Evolutionary conservation across 2,888 invertebrate species (phyloP), one percentile per base, ranked within the genome.

Genomic region (Acronicta leporina): DNA sequence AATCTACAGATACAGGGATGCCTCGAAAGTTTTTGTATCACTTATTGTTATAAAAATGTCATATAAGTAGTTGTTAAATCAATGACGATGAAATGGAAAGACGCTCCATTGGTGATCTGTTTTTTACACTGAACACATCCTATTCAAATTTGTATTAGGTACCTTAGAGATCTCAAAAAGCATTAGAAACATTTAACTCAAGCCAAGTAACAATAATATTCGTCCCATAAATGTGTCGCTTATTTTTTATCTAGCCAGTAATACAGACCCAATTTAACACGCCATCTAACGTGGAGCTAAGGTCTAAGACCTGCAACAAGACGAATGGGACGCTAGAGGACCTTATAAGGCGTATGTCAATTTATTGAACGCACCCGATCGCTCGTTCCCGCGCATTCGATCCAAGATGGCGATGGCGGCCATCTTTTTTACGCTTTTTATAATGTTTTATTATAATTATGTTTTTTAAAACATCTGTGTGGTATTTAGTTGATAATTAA

Each of bases 321-420:
- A 89, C 87, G 90, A 86, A 90, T 89, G 83, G 75, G 80, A 74
- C 80, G 74, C 80, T 77, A 80, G 66, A 73, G 63, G 63, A 64
- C 92, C 92, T 67, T 92, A 91, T 90, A 93, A 74, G 92, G 92
- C 70, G 61, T 87, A 86, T 91, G 92, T 93, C 92, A 93, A 93
- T 93, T 92, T 92, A 92, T 90, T 87, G 90, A 86, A 86, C 87
- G 84, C 87, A 87, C 78, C 70, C 81, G 77, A 84, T 82, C 67
- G 78, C 71, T 59, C 81, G 87, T 87, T 89, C 87, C 87, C 88
- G 88, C 86, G 87, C 86, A 85, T 85, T 85, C 82, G 75, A 85
- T 81, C 55, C 85, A 90, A 88, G 75, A 89, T 89, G 90, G 89
- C 88, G 73, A 74, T 56, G 58, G 60, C 62, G 61, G 80, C 81